Conservation (phyloP, 2,113 vertebrate genomes). For the Isichthys henryi region DNA sequence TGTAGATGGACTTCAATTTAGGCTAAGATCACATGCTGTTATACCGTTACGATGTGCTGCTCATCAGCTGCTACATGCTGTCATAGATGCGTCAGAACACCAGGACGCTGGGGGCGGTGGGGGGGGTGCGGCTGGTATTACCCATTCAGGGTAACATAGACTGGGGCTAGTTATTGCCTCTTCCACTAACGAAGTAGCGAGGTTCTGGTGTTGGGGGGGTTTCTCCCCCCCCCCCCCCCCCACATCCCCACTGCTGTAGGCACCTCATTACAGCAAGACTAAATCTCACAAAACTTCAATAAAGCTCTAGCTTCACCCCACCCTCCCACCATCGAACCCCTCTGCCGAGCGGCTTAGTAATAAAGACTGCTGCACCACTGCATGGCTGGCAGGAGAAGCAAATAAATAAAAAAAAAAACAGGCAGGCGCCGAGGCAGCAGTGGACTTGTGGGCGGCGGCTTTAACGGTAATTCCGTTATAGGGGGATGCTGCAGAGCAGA, state of each 20-base stretch:
- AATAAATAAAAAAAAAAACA: background rate
- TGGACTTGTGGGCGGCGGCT: background rate
- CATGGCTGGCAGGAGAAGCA: background rate
- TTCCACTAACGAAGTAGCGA: background rate
- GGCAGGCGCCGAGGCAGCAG: background rate
- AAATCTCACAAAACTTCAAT: slow-evolving; percentile 26
- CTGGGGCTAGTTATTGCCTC: background rate
- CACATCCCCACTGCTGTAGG: background rate
- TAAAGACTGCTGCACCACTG: background rate
- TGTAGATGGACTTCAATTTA: background rate
- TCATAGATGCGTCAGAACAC: background rate
- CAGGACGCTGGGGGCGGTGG: too few relatives aligned
- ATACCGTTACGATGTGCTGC: background rate
- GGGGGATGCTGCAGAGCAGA: background rate
- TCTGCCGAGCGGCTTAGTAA: background rate
- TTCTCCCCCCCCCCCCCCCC: background rate
- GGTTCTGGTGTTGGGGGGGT: background rate
- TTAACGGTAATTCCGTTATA: slow-evolving; percentile 12
- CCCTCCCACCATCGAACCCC: background rate
- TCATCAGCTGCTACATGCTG: background rate
- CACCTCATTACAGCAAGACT: slow-evolving; percentile 15
- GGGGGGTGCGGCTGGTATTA: background rate
- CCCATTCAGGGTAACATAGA: background rate
- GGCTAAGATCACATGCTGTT: background rate
- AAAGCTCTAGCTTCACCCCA: background rate